Base-by-base conservation (phyloP, 1,140 invertebrate genomes). In the Fopius arisanus region DNA sequence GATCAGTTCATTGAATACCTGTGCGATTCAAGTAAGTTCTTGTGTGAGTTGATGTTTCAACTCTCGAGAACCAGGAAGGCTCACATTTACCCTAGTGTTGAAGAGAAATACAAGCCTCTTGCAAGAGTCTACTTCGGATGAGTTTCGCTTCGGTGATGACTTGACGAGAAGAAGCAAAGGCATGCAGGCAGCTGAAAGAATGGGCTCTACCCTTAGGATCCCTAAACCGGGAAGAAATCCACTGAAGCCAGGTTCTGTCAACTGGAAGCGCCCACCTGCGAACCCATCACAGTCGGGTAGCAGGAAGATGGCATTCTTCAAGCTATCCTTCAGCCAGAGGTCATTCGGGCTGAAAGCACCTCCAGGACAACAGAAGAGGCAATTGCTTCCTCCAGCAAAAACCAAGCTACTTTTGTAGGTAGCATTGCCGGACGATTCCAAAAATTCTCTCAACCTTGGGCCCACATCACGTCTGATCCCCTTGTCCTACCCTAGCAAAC, bases 381-480 rank as follows among this genome's bases (percentile, higher is more conserved):
- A 19, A 26, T 29, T 10, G 10, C n/a, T 12, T 5, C 2, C 6
- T 33, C 2, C 29, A 31, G n/a, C 0, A 12, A 19, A 66, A 9
- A 6, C 65, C 16, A 33, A 68, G 28, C 51, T 51, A n/a, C 31
- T 74, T 31, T 65, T 29, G 74, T 67, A 29, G 66, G 19, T n/a
- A 19, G 9, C 10, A 40, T 62, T n/a, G 78, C 78, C 14, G 72
- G 69, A 4, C 62, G 75, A 59, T 40, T 77, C 19, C 33, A 26
- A 21, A 16, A 28, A 5, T 75, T 74, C 63, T 5, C 62, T 3
- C 41, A 71, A 16, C 59, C 69, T 29, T 78, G 75, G 75, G 29
- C 65, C 16, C 26, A 67, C 3, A 70, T 79, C 29, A 77, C 75
- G 3, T 23, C 40, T 0, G 75, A 75, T 37, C 48, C 10, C 23